Percentiles rank a stretch among this genome's conserved stretches.
Evolutionary conservation across 2,888 invertebrate genomes (phyloP).

Genomic region (Parnassius smintheus): DNA sequence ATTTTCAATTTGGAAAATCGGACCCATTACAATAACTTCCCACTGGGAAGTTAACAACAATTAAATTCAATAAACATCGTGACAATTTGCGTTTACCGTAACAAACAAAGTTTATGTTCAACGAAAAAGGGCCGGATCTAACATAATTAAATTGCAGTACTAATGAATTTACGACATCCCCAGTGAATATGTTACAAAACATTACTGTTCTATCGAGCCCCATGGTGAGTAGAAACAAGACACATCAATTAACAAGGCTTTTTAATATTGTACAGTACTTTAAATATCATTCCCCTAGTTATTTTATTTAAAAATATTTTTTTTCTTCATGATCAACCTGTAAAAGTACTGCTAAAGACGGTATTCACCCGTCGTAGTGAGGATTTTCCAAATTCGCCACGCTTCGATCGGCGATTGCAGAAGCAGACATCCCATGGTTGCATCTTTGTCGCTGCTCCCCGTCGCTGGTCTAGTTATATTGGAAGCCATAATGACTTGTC

Average conservation of each 20-base stretch:
- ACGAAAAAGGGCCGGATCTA: not conserved
- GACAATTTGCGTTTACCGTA: slow-evolving; percentile 6
- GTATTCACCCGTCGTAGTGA: too few species aligned
- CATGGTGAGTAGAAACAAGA: slow-evolving; percentile 33
- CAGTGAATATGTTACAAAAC: slow-evolving; percentile 34
- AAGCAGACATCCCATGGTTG: too few species aligned
- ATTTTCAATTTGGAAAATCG: too few species aligned
- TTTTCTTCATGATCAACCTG: not conserved
- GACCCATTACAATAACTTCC: too few species aligned
- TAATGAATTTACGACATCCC: slow-evolving; percentile 53
- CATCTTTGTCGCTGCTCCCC: too few species aligned
- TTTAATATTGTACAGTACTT: too few species aligned
- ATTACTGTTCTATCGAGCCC: slow-evolving; percentile 28
- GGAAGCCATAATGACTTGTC: too few species aligned
- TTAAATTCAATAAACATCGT: slow-evolving; percentile 1
- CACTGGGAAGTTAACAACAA: not conserved
- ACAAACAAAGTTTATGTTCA: slow-evolving; percentile 10
- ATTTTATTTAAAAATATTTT: not conserved
- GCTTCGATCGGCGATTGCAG: too few species aligned
- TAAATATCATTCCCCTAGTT: too few species aligned
- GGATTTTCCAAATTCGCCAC: too few species aligned
- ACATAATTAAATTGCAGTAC: slow-evolving; percentile 34
- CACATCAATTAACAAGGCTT: slow-evolving; percentile 16
- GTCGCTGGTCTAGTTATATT: too few species aligned
- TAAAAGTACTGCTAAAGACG: too few species aligned